A percentile compares a stretch with the other conserved stretches of the same genome.
phyloP scores from a whole-genome alignment of 92 coral and sea anemone genomes.

The Actinostola sp. region DNA sequence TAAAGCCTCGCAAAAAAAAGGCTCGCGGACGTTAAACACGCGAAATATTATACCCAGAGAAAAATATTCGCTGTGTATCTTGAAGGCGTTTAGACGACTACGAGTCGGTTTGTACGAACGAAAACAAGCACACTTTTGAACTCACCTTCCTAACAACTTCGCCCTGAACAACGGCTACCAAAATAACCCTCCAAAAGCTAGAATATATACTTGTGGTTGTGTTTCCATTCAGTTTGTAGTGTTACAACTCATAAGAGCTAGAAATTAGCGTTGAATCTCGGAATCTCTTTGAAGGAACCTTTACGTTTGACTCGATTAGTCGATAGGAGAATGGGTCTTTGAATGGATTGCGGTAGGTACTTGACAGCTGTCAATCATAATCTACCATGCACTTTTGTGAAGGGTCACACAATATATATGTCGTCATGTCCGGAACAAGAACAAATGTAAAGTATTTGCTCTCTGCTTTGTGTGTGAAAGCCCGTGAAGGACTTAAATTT shows the following conservation, averaged over 20 bases:
- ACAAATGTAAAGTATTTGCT: constrained; percentile 13
- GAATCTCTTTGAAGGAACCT: constrained; percentile 2
- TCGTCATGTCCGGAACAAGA: constrained; percentile 39
- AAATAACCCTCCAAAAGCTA: constrained; percentile 13
- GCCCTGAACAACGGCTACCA: constrained; percentile 10
- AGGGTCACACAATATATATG: constrained; percentile 45
- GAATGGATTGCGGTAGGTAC: constrained; percentile 17
- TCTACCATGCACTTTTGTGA: constrained; percentile 32
- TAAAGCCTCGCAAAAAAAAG: too few relatives aligned
- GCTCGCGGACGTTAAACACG: too few relatives aligned
- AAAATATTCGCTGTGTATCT: constrained; percentile 12
- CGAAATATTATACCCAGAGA: too few relatives aligned
- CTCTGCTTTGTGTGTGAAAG: constrained; percentile 1
- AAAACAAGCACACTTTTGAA: constrained; percentile 10
- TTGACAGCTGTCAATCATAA: constrained; percentile 75
- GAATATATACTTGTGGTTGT: background rate
- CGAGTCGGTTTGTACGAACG: too few relatives aligned
- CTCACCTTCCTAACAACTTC: constrained; percentile 27
- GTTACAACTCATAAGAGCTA: background rate
- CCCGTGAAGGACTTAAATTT: background rate
- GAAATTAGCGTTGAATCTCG: constrained; percentile 4
- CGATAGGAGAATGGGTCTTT: constrained; percentile 7
- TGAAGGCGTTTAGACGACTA: background rate
- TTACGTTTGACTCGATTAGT: constrained; percentile 19
- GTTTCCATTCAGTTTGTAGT: constrained; percentile 11